phyloP scores from a whole-genome alignment of 1,140 invertebrate genomes.

The Drosophila ficusphila region DNA sequence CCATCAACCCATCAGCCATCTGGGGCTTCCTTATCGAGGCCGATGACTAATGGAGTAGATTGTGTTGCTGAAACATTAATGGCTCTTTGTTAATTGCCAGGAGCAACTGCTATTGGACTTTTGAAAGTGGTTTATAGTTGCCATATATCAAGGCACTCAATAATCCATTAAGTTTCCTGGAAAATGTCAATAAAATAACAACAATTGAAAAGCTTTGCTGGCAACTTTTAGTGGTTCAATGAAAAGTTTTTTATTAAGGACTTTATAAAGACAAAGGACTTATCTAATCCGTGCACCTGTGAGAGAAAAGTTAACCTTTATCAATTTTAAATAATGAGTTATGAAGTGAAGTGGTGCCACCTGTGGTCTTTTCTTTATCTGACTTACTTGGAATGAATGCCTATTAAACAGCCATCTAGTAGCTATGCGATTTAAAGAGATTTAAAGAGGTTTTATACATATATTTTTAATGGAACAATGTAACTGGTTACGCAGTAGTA shows the following conservation, averaged over 20 bases:
- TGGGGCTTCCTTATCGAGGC: slow-evolving; percentile 2
- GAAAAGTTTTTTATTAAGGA: no score
- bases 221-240: no score
- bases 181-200: background rate
- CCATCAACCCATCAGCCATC: background rate
- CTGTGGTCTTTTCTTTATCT: slow-evolving; percentile 13
- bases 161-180: background rate
- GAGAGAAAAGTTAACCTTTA: background rate
- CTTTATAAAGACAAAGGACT: no score
- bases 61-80: slow-evolving; percentile 7
- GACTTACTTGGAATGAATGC: slow-evolving; percentile 11
- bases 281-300: background rate
- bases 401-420: background rate
- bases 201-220: no score
- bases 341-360: slow-evolving; percentile 33
- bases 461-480: background rate
- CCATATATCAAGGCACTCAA: background rate
- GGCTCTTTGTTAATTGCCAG: slow-evolving; percentile 1
- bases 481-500: no score
- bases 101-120: slow-evolving; percentile 3
- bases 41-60: background rate
- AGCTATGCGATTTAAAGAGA: background rate
- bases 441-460: background rate
- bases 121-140: background rate
- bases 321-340: slow-evolving; percentile 15